phyloP scores from a whole-genome alignment of 2,113 vertebrate species.

The Aplodontia rufa region DNA sequence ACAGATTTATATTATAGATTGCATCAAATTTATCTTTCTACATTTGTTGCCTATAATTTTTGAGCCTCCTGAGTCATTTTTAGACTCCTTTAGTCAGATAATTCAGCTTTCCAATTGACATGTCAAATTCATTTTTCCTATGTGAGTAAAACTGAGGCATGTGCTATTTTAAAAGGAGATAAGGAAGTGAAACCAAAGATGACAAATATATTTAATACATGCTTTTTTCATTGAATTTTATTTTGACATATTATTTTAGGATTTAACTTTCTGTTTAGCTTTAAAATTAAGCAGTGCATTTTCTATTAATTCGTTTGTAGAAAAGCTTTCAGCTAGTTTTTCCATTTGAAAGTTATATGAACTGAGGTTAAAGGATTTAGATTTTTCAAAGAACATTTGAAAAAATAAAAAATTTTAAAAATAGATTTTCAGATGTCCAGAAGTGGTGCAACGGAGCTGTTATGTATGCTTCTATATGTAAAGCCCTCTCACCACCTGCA shows the following conservation, averaged over 20 bases:
- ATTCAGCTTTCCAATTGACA: slow-evolving; percentile 47
- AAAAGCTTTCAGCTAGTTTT: slow-evolving; percentile 44
- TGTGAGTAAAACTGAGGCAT: neutral
- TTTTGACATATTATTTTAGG: slow-evolving; percentile 28
- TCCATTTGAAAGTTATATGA: slow-evolving; percentile 34
- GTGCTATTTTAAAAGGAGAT: slow-evolving; percentile 40
- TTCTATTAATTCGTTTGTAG: slow-evolving; percentile 48
- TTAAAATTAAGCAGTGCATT: slow-evolving; percentile 31
- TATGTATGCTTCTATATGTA: neutral
- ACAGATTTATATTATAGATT: slow-evolving; percentile 51
- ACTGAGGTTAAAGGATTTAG: slow-evolving; percentile 14
- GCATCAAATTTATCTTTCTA: slow-evolving; percentile 39
- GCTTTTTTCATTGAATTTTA: slow-evolving; percentile 41
- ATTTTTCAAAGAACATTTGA: slow-evolving; percentile 19
- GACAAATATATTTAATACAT: neutral
- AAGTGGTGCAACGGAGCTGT: neutral
- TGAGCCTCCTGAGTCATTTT: neutral
- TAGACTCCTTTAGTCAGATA: neutral
- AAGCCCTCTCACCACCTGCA: neutral
- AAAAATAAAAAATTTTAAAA: neutral
- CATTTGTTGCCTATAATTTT: slow-evolving; percentile 53
- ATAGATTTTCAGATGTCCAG: neutral
- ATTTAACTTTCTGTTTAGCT: slow-evolving; percentile 33
- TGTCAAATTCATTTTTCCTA: neutral
- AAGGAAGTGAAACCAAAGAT: neutral